Base-by-base conservation (phyloP, 2,888 invertebrate species). In the Pilophorus perplexus region DNA sequence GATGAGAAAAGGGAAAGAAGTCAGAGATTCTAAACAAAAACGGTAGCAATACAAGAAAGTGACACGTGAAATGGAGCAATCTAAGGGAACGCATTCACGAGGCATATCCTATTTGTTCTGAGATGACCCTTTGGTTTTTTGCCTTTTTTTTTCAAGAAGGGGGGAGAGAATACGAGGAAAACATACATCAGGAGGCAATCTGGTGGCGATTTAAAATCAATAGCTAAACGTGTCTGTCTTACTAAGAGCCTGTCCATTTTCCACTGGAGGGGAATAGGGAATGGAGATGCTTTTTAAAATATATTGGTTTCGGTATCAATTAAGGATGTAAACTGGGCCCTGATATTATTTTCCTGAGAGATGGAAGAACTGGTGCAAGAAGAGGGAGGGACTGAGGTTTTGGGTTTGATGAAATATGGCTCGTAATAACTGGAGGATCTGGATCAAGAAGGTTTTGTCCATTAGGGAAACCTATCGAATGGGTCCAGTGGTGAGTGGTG, bases 161-260 rank as follows among this genome's bases (percentile, higher is more conserved):
- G 52, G 16, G 27, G 20, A 27, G 16, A 14, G 22, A 44, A 20
- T 8, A 44, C 23, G 25, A 46, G 25, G 25, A 38, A n/a, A 25
- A 46, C 46, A 46, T 46, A 22, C 54, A 54, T 57, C 38, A 40
- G 40, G 38, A 46, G 38, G 57, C 57, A 57, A 57, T 57, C 57
- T 57, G 57, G 57, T 38, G 3, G 40, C 57, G 38, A 57, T 57
- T 57, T 57, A 57, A 38, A 57, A 57, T 57, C 57, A 57, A 57
- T 57, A 57, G 57, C 25, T 27, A 38, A 57, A 57, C 57, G 57
- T 57, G 57, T 57, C 38, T 57, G 57, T 57, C 38, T 57, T 57
- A 38, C 57, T 57, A 38, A 57, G 22, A n/a, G 23, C 22, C 12
- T 23, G 23, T 38, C 40, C 57, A 38, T 57, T 57, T 57, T 23